These are phyloP conservation scores for Acleris holmiana DNA, from an alignment of 2,888 invertebrate species.

Conservation along the genomic window DNA sequence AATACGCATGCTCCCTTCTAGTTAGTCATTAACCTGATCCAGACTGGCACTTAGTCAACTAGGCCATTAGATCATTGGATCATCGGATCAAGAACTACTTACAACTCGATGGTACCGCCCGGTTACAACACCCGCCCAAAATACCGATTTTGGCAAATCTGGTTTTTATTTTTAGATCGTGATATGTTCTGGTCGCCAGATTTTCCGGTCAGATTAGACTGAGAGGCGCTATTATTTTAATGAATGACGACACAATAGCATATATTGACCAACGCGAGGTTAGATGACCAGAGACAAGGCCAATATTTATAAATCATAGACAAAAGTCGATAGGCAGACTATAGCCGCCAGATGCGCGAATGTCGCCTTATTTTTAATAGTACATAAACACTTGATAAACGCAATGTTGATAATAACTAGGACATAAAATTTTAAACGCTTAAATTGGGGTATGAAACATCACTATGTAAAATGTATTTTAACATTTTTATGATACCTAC, in stretches of 20 bases:
- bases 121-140: conserved; percentile 6
- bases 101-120: not conserved
- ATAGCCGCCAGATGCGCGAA: no score
- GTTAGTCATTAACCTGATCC: conserved; percentile 1
- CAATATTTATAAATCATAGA: no score
- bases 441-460: no score
- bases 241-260: conserved; percentile 2
- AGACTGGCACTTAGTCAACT: not conserved
- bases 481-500: no score
- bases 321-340: no score
- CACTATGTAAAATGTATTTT: no score
- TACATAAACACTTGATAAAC: no score
- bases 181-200: conserved; percentile 7
- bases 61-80: conserved; percentile 1
- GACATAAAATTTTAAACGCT: no score
- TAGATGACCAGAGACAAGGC: not conserved
- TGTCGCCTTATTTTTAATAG: no score
- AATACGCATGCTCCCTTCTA: not conserved
- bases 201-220: conserved; percentile 30
- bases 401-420: no score
- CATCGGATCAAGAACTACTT: not conserved
- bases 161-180: conserved; percentile 31
- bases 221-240: conserved; percentile 17
- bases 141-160: conserved; percentile 31
- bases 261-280: conserved; percentile 7